Conservation (phyloP, 2,797 vertebrate species). For the Pangasius sanitwongsei region DNA sequence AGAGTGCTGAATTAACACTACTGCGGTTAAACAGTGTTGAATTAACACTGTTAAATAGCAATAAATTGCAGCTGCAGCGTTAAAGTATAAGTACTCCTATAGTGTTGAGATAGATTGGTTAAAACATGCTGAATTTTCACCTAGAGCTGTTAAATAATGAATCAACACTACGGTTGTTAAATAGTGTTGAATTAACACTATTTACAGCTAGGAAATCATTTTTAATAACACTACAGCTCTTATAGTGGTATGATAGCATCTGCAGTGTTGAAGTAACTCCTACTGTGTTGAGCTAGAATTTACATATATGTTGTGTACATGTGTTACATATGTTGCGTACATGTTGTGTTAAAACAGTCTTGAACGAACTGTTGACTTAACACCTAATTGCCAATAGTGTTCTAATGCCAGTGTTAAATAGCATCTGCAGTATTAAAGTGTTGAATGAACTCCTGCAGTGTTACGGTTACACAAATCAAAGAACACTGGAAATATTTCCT, state of each 20-base stretch:
- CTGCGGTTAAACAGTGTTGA: no score
- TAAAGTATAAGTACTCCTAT: not conserved
- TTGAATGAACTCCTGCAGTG: not conserved
- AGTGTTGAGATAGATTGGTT: not conserved
- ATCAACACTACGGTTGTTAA: not conserved
- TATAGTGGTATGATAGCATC: not conserved
- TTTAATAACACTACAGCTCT: not conserved
- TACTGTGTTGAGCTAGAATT: not conserved
- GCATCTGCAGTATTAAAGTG: not conserved
- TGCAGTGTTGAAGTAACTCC: not conserved
- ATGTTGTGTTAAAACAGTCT: not conserved
- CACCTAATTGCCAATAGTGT: no score
- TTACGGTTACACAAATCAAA: not conserved
- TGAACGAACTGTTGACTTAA: not conserved
- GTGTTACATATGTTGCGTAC: not conserved
- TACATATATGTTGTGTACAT: not conserved
- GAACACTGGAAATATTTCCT: not conserved
- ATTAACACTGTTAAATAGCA: not conserved
- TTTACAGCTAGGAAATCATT: not conserved
- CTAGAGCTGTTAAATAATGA: not conserved
- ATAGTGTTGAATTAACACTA: not conserved
- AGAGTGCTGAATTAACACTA: not conserved
- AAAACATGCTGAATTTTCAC: not conserved
- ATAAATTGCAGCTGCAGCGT: not conserved
- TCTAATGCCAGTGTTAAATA: not conserved